A percentile compares a stretch with the other conserved stretches of the same genome.
Evolutionary conservation across 2,888 invertebrate species (phyloP).

Genomic region (Drosophila subquinaria): DNA sequence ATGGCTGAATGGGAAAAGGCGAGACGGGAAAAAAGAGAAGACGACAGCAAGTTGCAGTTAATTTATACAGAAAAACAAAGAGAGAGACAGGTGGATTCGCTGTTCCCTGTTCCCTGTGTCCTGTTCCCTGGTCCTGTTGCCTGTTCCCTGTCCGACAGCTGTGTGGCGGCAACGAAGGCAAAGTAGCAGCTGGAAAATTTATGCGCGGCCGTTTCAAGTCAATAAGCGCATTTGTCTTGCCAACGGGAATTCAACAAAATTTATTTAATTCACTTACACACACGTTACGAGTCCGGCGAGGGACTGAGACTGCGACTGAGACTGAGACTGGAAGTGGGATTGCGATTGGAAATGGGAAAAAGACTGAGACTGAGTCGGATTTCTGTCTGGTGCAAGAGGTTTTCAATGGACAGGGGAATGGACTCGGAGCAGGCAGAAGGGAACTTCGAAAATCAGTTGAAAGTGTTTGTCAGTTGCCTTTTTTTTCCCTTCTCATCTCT

Average conservation of each 20-base stretch:
- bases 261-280: slow-evolving; percentile 70
- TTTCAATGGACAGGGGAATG: neutral
- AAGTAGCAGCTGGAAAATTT: slow-evolving; percentile 64
- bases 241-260: slow-evolving; percentile 52
- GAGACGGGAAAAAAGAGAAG: neutral
- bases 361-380: neutral
- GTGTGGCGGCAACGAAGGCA: slow-evolving; percentile 8
- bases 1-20: neutral
- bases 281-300: slow-evolving; percentile 24
- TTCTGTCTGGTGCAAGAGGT: slow-evolving; percentile 1
- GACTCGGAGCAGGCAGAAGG: neutral
- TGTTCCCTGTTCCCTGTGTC: neutral
- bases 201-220: slow-evolving; percentile 77
- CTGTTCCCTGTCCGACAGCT: slow-evolving; percentile 8
- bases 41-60: slow-evolving; percentile 49
- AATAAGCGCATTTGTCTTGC: slow-evolving; percentile 81
- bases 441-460: slow-evolving; percentile 30
- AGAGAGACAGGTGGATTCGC: slow-evolving; percentile 37
- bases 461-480: slow-evolving; percentile 32
- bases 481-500: neutral
- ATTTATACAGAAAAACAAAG: slow-evolving; percentile 59
- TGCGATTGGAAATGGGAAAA: neutral
- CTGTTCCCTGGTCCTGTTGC: neutral
- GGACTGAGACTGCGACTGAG: neutral
- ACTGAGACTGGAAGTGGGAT: neutral